Conservation (phyloP, 2,888 invertebrate species). For the Adineta ricciae region DNA sequence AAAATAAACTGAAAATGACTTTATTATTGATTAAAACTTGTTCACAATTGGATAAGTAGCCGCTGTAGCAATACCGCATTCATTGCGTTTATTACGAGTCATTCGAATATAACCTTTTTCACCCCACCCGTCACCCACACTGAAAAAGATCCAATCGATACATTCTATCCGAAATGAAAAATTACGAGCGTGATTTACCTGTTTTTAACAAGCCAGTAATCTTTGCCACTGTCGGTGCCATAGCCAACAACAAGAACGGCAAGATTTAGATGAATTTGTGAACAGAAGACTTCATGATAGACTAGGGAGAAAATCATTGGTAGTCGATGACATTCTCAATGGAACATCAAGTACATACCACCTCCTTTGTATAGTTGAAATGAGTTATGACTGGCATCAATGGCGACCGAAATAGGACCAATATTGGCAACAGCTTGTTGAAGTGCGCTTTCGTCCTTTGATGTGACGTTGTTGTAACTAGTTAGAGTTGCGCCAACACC, state of each 20-base stretch:
- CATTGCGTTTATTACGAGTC: constrained; percentile 69
- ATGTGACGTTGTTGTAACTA: constrained; percentile 75
- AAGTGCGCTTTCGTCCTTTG: constrained; percentile 63
- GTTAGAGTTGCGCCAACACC: constrained; percentile 41
- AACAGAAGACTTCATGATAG: constrained; percentile 66
- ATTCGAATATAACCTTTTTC: constrained; percentile 89
- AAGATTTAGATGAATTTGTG: constrained; percentile 53
- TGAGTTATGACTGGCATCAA: constrained; percentile 67
- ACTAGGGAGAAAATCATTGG: no score
- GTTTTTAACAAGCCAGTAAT: constrained; percentile 86
- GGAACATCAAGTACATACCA: no score
- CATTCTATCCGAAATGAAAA: no score
- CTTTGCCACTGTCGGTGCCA: constrained; percentile 68
- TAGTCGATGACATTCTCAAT: no score
- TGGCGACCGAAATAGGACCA: constrained; percentile 75
- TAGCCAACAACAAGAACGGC: constrained; percentile 85
- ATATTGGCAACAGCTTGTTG: constrained; percentile 70
- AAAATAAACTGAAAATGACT: no score
- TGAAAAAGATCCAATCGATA: no score
- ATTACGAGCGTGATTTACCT: constrained; percentile 85
- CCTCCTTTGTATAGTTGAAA: constrained; percentile 83
- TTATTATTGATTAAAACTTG: no score
- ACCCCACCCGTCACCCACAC: constrained; percentile 55
- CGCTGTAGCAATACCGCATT: constrained; percentile 77
- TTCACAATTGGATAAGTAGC: constrained; percentile 62